Percentiles rank a stretch among this genome's conserved stretches.
Evolutionary conservation across 2,888 invertebrate genomes (phyloP).

Genomic region (Pseudanteris insignis): DNA sequence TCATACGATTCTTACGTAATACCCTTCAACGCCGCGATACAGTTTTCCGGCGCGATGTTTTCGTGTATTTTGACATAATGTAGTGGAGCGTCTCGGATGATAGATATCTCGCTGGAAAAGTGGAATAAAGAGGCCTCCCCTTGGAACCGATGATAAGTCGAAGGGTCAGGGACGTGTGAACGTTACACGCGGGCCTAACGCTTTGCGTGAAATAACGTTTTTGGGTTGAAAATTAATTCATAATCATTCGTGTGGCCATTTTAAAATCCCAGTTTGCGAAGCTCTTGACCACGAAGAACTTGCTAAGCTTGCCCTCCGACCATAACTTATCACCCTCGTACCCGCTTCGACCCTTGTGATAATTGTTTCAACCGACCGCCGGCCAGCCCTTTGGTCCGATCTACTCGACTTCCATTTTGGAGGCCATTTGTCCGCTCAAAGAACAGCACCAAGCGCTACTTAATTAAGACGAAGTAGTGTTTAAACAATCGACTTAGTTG

Average conservation of each 20-base stretch:
- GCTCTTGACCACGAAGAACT: constrained; percentile 46
- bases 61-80: constrained; percentile 22
- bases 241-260: constrained; percentile 35
- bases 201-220: no score
- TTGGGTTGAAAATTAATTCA: constrained; percentile 34
- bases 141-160: no score
- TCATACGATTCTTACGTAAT: constrained; percentile 59
- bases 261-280: constrained; percentile 27
- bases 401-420: constrained; percentile 52
- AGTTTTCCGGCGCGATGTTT: no score
- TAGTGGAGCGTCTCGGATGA: constrained; percentile 5
- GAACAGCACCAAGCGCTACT: constrained; percentile 44
- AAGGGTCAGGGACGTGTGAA: no score
- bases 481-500: constrained; percentile 20
- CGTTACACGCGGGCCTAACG: no score
- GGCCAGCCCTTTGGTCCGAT: constrained; percentile 58
- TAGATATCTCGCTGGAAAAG: neutral
- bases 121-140: no score
- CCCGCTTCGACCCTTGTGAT: constrained; percentile 62
- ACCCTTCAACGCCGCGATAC: no score
- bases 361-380: constrained; percentile 66
- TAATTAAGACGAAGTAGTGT: constrained; percentile 38
- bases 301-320: constrained; percentile 56
- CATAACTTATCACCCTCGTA: constrained; percentile 64
- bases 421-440: constrained; percentile 50